Evolutionary conservation across 2,888 invertebrate genomes (phyloP), one percentile per base, ranked within the genome.

Genomic region (Himalopsyche anomala): DNA sequence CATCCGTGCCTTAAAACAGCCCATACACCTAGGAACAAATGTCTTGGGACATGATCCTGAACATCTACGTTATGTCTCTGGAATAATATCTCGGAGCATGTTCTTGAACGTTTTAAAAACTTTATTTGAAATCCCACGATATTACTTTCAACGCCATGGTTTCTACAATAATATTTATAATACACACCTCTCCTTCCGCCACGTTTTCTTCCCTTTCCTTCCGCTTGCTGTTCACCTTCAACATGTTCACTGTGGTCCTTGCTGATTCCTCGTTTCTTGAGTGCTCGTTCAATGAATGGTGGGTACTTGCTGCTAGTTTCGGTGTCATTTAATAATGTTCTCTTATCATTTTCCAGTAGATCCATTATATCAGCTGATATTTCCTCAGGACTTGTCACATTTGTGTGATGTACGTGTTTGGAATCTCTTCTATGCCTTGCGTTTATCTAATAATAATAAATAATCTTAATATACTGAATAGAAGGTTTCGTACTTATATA

Each of bases 371-470:
- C 85, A 11, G 81, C n/a, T 6, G 87, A 84, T 56, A 85, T n/a
- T 19, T 89, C 86, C 17, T 36, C 80, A 5, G 88, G 85, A 36
- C 84, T 83, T 6, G 89, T 89, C 12, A 55, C 62, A 80, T 88
- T 89, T 40, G 45, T 81, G 69, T 87, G 86, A 40, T 83, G 84
- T 6, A 89, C 89, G 45, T 89, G 90, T 87, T 90, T 91, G 4
- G 91, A 91, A 83, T 91, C 91, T 85, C 92, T 89, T 84, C 92
- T 89, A 89, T 92, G 92, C 87, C 92, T 89, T 12, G 92, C 93
- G 88, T 93, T 94, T 4, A 93, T 89, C 93, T 93, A 28, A 42
- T 69, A 85, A 85, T 38, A 54, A 62, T 19, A 84, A 84, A 19
- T 62, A 5, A n/a, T 6, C 9, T 5, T 19, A 19, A 56, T 17